A percentile compares a stretch with the other conserved stretches of the same genome.
phyloP scores from a whole-genome alignment of 1,140 invertebrate genomes.

The Drosophila subpulchrella region DNA sequence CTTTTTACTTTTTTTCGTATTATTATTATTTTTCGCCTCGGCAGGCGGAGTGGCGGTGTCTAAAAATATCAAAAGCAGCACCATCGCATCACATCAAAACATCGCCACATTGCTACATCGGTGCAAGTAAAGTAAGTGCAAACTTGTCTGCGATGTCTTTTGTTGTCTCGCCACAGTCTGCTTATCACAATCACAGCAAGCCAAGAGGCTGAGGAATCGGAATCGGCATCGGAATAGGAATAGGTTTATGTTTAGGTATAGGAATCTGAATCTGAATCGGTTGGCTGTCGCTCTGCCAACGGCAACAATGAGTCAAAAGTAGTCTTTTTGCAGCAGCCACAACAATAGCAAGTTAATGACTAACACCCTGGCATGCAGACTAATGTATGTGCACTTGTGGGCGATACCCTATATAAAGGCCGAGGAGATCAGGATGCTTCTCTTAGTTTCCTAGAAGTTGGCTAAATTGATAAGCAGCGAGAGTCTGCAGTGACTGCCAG shows the following conservation, averaged over 20 bases:
- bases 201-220: conserved; percentile 5
- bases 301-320: conserved; percentile 27
- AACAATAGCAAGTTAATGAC: conserved; percentile 62
- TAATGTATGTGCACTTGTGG: conserved; percentile 1
- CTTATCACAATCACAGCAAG: conserved; percentile 56
- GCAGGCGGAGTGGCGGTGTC: conserved; percentile 48
- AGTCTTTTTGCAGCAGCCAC: conserved; percentile 15
- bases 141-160: conserved; percentile 75
- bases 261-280: conserved; percentile 3
- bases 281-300: conserved; percentile 15
- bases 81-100: conserved; percentile 9
- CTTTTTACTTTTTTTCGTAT: conserved; percentile 14
- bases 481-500: not conserved
- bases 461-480: conserved; percentile 21
- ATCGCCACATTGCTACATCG: conserved; percentile 4
- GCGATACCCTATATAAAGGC: conserved; percentile 30
- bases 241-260: not conserved
- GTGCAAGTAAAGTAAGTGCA: conserved; percentile 68
- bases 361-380: conserved; percentile 65
- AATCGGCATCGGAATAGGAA: not conserved
- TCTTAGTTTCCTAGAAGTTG: conserved; percentile 24
- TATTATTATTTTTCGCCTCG: conserved; percentile 8
- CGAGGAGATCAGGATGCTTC: conserved; percentile 9
- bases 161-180: conserved; percentile 81
- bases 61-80: conserved; percentile 63